Conservation (phyloP, 2,888 invertebrate genomes). For the Smittia sp. region DNA sequence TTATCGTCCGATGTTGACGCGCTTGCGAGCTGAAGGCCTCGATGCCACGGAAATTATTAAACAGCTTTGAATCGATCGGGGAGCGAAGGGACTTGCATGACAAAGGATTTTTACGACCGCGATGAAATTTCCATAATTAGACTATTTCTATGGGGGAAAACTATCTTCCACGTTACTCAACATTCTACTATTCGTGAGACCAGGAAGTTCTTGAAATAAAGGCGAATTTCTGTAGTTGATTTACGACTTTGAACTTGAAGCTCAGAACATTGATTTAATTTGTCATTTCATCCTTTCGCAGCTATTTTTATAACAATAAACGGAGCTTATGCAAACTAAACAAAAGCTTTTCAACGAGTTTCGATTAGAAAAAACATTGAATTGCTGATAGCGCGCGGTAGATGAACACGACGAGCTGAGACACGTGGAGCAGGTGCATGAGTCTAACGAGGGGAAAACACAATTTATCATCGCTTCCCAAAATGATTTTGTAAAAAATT, state of each 20-base stretch:
- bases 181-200: not conserved
- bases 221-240: not conserved
- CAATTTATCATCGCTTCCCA: constrained; percentile 6
- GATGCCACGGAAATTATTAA: constrained; percentile 65
- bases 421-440: constrained; percentile 1
- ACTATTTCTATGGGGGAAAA: not conserved
- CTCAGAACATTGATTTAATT: not conserved
- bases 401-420: not conserved
- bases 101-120: constrained; percentile 1
- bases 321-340: too few relatives aligned
- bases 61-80: constrained; percentile 47
- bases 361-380: too few relatives aligned
- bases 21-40: constrained; percentile 83
- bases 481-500: not conserved
- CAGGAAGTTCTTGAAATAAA: constrained; percentile 2
- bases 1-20: constrained; percentile 85
- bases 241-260: not conserved
- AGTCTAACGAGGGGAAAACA: not conserved
- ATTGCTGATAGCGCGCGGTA: too few relatives aligned
- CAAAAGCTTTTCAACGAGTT: too few relatives aligned
- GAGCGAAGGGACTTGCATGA: not conserved
- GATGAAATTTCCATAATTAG: not conserved
- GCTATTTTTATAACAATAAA: not conserved
- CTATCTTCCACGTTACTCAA: not conserved
- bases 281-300: not conserved